Base-by-base conservation (phyloP, 1,140 invertebrate genomes). In the Pectinophora gossypiella region DNA sequence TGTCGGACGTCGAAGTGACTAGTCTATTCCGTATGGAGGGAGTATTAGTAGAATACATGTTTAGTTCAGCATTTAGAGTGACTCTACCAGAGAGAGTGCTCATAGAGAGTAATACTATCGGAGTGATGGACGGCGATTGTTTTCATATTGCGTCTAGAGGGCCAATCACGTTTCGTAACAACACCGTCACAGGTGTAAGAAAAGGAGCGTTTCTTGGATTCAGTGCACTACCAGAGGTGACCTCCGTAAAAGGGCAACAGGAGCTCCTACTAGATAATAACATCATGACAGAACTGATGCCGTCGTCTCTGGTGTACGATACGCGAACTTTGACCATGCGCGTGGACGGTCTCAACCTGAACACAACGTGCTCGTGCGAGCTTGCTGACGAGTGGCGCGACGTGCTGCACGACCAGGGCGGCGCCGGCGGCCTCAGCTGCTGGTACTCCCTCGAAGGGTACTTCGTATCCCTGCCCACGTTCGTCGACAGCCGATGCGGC, bases 1-100 rank as follows among this genome's bases (percentile, higher is more conserved):
- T 95, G 72, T 93, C 93, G 36, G 94, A 95, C 48, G 79, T 95
- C 23, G 91, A 92, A 55, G 91, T 95, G 9, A 87, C 88, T 36
- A 84, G 92, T 40, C 89, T 91, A 45, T 91, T 95, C 21, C 84
- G 87, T 19, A 89, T 95, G 52, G 88, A 90, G 18, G 91, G 92
- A 48, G 91, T 92, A 62, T 71, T 69, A 0, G 78, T 93, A 2
- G 77, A 89, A 2, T 80, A 79, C 46, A 72, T 94, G 15, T 90
- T 91, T 45, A 90, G 91, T 63, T 90, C 92, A 69, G 90, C 91
- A 3, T 93, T 94, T 76, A 89, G 90, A 60, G 83, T 92, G 48
- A 89, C 74, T 48, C 87, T 88, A 44, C 87, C 90, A 59, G 88
- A 89, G 61, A 91, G 88, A 38, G 89, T 92, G 23, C 83, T 89